Base-by-base conservation (phyloP, 23 tunicate species). In the Clavelina lepadiformis region DNA sequence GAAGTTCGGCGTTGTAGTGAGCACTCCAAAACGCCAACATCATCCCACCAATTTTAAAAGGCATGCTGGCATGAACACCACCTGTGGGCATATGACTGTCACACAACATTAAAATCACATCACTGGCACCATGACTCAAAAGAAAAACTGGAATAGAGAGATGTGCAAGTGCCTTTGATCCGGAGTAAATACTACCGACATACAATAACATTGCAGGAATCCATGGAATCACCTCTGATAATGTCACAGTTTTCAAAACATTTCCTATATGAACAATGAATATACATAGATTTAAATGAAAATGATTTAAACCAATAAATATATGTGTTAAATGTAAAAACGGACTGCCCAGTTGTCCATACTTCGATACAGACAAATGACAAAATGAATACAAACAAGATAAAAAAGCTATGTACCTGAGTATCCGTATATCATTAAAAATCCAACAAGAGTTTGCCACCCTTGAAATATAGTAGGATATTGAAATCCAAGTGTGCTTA, bases 401-500 rank as follows among this genome's bases (percentile, higher is more conserved):
- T 44, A 11, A 11, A 11, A 54, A 28, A 11, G 8, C 29, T 6
- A n/a, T 51, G 61, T 63, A 80, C 86, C 86, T 50, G 77, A 80
- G 25, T 49, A 51, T 4, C 62, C 20, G 1, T 62, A 51, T 38
- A 69, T 72, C 18, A 82, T 27, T 35, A 51, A 38, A 63, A 73
- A n/a, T 46, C 74, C 46, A 38, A 82, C 80, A 46, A 82, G 56
- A 22, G 89, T 56, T 56, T 82, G 80, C 89, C 89, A 82, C 18
- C 74, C 80, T 51, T 89, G 97, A 52, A 89, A 89, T 44, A 89
- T 63, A 20, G 97, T 89, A 32, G 97, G 97, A 56, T 81, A 89
- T 58, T 89, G 97, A 63, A 89, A 89, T 2, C 97, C 97, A 46
- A 89, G 49, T 1, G 89, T 69, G 28, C 73, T 81, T 45, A 89